phyloP scores from a whole-genome alignment of 2,797 vertebrate genomes.

The Sarcoramphus papa region DNA sequence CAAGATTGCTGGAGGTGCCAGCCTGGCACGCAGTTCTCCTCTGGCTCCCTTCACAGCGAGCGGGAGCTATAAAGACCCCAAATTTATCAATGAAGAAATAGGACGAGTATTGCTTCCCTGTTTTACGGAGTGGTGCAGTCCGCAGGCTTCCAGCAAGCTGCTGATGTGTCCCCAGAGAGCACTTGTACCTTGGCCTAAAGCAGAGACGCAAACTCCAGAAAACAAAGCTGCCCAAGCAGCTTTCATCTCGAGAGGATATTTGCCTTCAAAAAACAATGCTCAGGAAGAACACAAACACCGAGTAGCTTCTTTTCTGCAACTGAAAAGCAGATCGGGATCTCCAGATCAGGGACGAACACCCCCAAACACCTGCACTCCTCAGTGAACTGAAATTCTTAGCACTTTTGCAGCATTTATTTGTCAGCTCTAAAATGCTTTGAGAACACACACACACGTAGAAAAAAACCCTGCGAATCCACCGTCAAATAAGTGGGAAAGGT shows the following conservation, averaged over 20 bases:
- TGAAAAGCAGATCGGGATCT: neutral
- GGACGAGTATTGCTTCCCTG: neutral
- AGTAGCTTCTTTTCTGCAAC: neutral
- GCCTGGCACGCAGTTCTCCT: neutral
- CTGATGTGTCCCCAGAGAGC: neutral
- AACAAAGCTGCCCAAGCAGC: neutral
- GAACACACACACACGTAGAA: rapidly evolving
- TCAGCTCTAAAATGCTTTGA: neutral
- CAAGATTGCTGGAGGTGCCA: neutral
- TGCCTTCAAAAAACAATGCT: neutral
- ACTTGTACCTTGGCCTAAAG: neutral
- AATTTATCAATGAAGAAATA: neutral
- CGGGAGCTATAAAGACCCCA: neutral
- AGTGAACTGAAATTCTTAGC: rapidly evolving
- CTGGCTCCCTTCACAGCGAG: neutral
- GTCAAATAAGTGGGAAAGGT: neutral
- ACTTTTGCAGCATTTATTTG: neutral
- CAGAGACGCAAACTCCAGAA: neutral
- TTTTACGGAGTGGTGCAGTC: neutral
- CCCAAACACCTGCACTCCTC: rapidly evolving
- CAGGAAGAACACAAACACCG: neutral
- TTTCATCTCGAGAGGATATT: neutral
- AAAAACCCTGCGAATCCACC: neutral
- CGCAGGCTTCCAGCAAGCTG: neutral
- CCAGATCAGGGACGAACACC: neutral